phyloP scores from a whole-genome alignment of 1,140 invertebrate genomes.

The Scylla paramamosain region DNA sequence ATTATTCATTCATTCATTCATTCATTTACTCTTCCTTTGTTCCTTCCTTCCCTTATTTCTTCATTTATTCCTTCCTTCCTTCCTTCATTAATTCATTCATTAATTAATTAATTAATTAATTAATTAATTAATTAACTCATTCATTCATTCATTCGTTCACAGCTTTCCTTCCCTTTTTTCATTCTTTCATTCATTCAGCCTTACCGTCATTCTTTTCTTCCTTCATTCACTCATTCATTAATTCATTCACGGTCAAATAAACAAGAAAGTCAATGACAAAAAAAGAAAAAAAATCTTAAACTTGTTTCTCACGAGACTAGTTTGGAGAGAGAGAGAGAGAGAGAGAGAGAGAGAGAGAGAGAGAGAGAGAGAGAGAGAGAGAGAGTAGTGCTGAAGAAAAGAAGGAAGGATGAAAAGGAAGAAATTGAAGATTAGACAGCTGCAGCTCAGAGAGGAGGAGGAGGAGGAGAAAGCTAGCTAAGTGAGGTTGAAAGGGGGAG shows the following conservation, averaged over 20 bases:
- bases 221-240: no score
- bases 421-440: neutral
- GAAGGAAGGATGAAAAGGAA: neutral
- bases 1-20: neutral
- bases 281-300: no score
- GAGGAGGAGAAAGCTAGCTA: neutral
- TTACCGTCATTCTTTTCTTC: no score
- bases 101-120: no score
- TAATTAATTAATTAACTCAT: no score
- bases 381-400: neutral
- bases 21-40: neutral
- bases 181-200: no score
- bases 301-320: neutral
- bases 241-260: no score
- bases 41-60: neutral
- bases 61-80: neutral
- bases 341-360: conserved; percentile 33
- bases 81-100: no score
- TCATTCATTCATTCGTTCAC: neutral
- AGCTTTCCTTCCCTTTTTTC: neutral
- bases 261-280: no score
- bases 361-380: conserved; percentile 28
- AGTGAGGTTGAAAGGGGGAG: neutral
- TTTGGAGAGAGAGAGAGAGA: conserved; percentile 44
- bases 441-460: neutral